Percentiles rank a stretch among this genome's conserved stretches.
phyloP scores from a whole-genome alignment of 2,113 vertebrate species.

The Plecotus auritus region DNA sequence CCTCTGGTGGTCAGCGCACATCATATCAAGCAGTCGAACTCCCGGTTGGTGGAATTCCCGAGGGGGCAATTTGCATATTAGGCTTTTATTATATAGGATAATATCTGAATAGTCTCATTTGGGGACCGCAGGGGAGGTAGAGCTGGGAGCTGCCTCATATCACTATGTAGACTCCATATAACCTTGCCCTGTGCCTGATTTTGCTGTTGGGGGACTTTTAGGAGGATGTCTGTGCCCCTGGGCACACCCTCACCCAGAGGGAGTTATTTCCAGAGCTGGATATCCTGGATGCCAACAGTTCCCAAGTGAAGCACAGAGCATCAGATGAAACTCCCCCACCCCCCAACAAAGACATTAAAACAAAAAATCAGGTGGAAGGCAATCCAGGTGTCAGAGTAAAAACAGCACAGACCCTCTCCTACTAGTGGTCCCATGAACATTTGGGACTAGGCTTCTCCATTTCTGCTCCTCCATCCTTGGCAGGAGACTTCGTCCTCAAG shows the following conservation, averaged over 20 bases:
- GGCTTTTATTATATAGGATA: too few relatives aligned
- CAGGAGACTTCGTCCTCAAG: background rate
- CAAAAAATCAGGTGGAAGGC: background rate
- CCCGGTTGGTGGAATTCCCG: accelerated
- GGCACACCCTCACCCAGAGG: background rate
- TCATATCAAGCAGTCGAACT: too few relatives aligned
- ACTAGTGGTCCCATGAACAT: background rate
- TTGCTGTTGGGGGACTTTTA: background rate
- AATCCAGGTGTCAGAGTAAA: background rate
- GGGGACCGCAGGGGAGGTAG: accelerated
- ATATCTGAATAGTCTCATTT: background rate
- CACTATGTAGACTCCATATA: accelerated
- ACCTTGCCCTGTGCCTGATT: background rate
- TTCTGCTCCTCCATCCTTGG: background rate
- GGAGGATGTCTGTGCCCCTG: background rate
- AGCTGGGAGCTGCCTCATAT: background rate
- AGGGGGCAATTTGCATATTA: too few relatives aligned
- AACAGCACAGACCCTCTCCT: background rate
- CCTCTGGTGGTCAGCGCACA: too few relatives aligned
- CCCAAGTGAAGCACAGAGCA: background rate
- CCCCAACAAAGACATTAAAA: background rate
- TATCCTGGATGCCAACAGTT: background rate
- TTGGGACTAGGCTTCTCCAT: background rate
- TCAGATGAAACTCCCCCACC: background rate
- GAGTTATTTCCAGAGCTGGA: background rate